Evolutionary conservation across 2,888 invertebrate genomes (phyloP).

Genomic region (Alentia gelatinosa): DNA sequence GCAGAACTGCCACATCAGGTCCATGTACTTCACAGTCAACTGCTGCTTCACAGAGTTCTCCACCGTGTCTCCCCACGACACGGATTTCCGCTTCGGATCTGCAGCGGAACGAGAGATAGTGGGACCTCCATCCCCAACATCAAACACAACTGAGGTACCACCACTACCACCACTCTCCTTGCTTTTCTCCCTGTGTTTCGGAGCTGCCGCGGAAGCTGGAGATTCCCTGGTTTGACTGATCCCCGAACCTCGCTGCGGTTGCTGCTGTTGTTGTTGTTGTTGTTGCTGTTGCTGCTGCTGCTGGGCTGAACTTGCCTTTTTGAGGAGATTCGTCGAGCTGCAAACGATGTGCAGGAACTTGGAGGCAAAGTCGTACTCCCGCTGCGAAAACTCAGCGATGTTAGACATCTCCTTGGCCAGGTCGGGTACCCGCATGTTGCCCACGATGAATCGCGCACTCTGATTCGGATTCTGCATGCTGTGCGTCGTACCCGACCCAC

Average conservation of each 20-base stretch:
- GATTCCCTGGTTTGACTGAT: not conserved
- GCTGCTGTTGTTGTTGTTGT: not conserved
- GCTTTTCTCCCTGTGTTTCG: not conserved
- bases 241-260: not conserved
- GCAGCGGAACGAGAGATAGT: not conserved
- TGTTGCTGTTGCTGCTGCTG: not conserved
- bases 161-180: not conserved
- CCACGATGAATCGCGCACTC: constrained; percentile 69
- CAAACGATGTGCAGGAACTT: constrained; percentile 78
- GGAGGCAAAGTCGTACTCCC: constrained; percentile 77
- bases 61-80: constrained; percentile 79
- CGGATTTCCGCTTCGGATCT: constrained; percentile 71
- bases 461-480: not conserved
- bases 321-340: constrained; percentile 77
- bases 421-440: constrained; percentile 74
- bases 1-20: constrained; percentile 76
- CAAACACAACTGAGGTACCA: not conserved
- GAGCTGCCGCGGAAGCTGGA: not conserved
- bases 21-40: constrained; percentile 74
- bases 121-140: not conserved
- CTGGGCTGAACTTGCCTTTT: constrained; percentile 60
- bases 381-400: constrained; percentile 73
- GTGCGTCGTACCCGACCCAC: constrained; percentile 63
- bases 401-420: constrained; percentile 73
- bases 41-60: constrained; percentile 74